Base-by-base conservation (phyloP, 2,113 vertebrate genomes). In the Arothron firmamentum region DNA sequence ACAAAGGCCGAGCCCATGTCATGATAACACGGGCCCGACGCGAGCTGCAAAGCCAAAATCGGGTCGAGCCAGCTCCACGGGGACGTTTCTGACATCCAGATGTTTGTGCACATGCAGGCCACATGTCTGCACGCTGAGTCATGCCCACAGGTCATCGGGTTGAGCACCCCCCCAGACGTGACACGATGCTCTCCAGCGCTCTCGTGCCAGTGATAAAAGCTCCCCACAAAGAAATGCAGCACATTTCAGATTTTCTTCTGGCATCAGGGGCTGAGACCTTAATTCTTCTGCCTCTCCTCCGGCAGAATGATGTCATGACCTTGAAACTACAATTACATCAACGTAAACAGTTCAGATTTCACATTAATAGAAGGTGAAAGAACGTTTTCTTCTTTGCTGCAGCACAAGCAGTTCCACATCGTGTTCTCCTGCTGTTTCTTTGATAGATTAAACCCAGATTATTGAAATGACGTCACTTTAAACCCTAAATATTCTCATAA, bases 1-100 rank as follows among this genome's bases (percentile, higher is more conserved):
- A 85, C 76, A 85, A 84, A 65, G 68, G 52, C 9, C 47, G 43
- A 78, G 56, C 25, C 52, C 47, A 52, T 55, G 58, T 67, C 72
- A 72, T 23, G 21, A 23, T 23, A 23, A 3, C 21, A 74, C 48
- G 60, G 51, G 82, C 54, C 61, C 56, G 2, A 53, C 13, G 14
- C 4, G 28, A 62, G 43, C 50, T 20, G 53, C 51, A 52, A 70
- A 45, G 52, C 62, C 21, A 9, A 7, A 6, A 31, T 31, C 28
- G 46, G 18, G 48, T 54, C 18, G 52, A 41, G 10, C 50, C 50
- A 52, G 45, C n/a, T 11, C 70, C 25, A 9, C 52, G 21, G 68
- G 58, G 45, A 57, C 20, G 34, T 13, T 4, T 47, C 1, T 56
- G 25, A 54, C 42, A 47, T 17, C 43, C 3, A 42, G 34, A 46